Percentiles rank a stretch among this genome's conserved stretches.
phyloP scores from a whole-genome alignment of 2,888 invertebrate species.

The Drosophila infuscata region DNA sequence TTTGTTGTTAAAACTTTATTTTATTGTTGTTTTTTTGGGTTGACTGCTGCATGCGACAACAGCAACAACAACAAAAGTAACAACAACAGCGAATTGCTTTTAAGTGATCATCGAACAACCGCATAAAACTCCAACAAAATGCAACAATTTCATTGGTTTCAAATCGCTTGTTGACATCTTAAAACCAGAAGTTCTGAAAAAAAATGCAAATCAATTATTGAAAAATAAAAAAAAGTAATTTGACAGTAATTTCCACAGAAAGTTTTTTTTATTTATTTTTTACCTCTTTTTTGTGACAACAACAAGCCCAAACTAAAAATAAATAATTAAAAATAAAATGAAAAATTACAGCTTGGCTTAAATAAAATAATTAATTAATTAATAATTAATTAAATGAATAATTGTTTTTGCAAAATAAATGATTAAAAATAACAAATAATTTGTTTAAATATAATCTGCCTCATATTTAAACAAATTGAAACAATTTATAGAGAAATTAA shows the following conservation, averaged over 20 bases:
- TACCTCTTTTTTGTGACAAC: background rate
- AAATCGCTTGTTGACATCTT: background rate
- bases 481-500: background rate
- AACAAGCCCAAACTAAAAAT: background rate
- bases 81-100: background rate
- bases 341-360: background rate
- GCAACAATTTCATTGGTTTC: background rate
- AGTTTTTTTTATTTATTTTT: too few relatives aligned
- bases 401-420: background rate
- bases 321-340: background rate
- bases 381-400: too few relatives aligned
- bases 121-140: background rate
- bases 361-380: background rate
- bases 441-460: background rate
- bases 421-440: background rate
- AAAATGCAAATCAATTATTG: background rate
- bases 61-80: background rate
- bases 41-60: background rate
- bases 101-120: background rate
- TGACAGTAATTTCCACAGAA: too few relatives aligned
- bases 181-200: background rate
- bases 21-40: background rate
- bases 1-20: background rate
- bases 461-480: background rate
- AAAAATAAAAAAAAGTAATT: background rate